Base-by-base conservation (phyloP, 2,113 vertebrate species). In the Onychostoma macrolepis region DNA sequence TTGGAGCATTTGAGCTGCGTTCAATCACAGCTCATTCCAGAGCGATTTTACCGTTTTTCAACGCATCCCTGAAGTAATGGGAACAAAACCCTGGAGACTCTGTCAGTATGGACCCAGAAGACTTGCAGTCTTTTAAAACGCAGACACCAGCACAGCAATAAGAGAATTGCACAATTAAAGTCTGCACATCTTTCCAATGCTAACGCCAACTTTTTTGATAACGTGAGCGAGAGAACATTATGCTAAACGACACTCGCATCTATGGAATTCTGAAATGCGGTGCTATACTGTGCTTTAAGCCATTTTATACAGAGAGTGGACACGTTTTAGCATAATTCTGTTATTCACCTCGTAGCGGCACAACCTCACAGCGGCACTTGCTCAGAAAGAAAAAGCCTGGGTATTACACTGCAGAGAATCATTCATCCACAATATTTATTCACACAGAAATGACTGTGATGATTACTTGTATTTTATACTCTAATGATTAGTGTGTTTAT, bases 21-120 rank as follows among this genome's bases (percentile, higher is more conserved):
- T 91, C 90, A 87, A 90, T 90, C 91, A 90, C 48, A 67, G 78
- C 79, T 72, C 84, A 43, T 82, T 84, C 69, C 26, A n/a, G 80
- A 83, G 36, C 53, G 19, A 41, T 83, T 85, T 85, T 71, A 61
- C 58, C 53, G 67, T 81, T 87, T 89, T 86, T 88, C 10, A 24
- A 26, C 61, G 83, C 87, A 87, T 90, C 87, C 84, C 87, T 91
- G 90, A 92, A 89, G 91, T 91, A 92, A 91, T 92, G 88, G 88
- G 89, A 88, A 88, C 91, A 87, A 90, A 88, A 43, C 91, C 87
- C 91, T 41, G 21, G 88, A 82, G 91, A 92, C 53, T 33, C 53
- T 58, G 78, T 58, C 72, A 78, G 80, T 38, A 28, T 85, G 58
- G 86, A 87, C 84, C 85, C 86, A 43, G 43, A 85, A 86, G 89